These are phyloP conservation scores for Liodrosophila aerea DNA, from an alignment of 2,888 invertebrate genomes.

Conservation along the genomic window DNA sequence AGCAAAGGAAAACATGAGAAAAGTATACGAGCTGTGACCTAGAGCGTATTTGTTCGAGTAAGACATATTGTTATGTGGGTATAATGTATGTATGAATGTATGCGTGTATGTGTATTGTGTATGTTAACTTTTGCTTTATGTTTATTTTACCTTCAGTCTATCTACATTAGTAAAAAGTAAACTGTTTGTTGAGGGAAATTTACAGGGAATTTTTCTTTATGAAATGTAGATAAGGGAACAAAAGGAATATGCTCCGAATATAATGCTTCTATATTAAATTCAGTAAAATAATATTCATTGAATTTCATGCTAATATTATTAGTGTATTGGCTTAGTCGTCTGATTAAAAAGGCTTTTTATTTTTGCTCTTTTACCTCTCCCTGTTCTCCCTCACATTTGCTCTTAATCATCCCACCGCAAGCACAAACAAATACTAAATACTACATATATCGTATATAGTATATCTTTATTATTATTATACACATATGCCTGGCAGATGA, in stretches of 20 bases:
- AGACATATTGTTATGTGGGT: slow-evolving; percentile 4
- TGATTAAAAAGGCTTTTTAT: too few relatives aligned
- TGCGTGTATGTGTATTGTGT: slow-evolving; percentile 17
- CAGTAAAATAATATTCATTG: too few relatives aligned
- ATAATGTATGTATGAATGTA: slow-evolving; percentile 3
- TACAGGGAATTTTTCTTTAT: too few relatives aligned
- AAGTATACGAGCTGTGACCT: slow-evolving; percentile 53
- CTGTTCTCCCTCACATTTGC: slow-evolving; percentile 19
- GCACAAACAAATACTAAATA: slow-evolving; percentile 20
- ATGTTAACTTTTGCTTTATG: too few relatives aligned
- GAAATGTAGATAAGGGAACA: too few relatives aligned
- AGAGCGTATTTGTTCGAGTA: too few relatives aligned
- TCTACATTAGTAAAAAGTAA: too few relatives aligned
- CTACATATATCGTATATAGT: slow-evolving; percentile 7
- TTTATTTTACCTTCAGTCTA: too few relatives aligned
- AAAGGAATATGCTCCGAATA: too few relatives aligned
- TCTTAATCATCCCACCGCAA: slow-evolving; percentile 30
- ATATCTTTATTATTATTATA: slow-evolving; percentile 16
- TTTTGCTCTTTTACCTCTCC: not conserved
- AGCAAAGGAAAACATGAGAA: slow-evolving; percentile 28
- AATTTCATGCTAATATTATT: too few relatives aligned
- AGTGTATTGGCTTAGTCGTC: slow-evolving; percentile 47
- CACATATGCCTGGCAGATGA: slow-evolving; percentile 25
- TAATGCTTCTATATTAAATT: too few relatives aligned
- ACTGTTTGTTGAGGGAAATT: too few relatives aligned